phyloP scores from a whole-genome alignment of 2,888 invertebrate species.

The Scaeva pyrastri region DNA sequence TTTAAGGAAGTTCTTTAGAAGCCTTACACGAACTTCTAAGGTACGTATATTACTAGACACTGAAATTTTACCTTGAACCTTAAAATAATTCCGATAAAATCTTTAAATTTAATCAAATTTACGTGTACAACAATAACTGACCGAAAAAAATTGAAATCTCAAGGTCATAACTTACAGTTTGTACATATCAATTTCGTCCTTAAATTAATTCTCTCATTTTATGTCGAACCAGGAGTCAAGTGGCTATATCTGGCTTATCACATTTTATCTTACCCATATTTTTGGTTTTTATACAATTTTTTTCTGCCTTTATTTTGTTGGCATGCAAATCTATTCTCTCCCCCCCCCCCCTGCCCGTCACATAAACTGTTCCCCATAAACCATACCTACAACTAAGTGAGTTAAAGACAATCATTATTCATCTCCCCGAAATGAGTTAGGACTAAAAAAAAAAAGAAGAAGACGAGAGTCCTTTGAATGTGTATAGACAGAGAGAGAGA shows the following conservation, averaged over 20 bases:
- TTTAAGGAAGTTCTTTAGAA: too few species aligned
- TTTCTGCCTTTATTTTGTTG: background rate
- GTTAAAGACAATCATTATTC: conserved; percentile 69
- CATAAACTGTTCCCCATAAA: conserved; percentile 29
- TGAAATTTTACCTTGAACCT: too few species aligned
- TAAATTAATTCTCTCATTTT: conserved; percentile 58
- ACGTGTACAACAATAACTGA: too few species aligned
- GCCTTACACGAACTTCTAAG: too few species aligned
- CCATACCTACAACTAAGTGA: background rate
- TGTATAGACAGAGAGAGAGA: background rate
- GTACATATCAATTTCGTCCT: conserved; percentile 21
- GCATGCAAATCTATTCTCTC: conserved; percentile 34
- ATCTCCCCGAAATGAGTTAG: conserved; percentile 32
- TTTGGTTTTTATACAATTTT: too few species aligned
- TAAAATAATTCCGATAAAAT: too few species aligned
- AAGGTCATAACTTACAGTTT: background rate
- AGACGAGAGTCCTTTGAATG: conserved; percentile 2
- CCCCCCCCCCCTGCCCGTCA: too few species aligned
- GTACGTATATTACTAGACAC: too few species aligned
- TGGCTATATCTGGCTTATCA: conserved; percentile 35
- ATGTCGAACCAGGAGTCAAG: conserved; percentile 58
- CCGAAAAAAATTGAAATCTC: too few species aligned
- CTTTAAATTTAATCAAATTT: too few species aligned
- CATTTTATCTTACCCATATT: conserved; percentile 61
- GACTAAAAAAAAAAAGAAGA: background rate